Base-by-base conservation (phyloP, 2,888 invertebrate genomes). In the Melipona beecheii region DNA sequence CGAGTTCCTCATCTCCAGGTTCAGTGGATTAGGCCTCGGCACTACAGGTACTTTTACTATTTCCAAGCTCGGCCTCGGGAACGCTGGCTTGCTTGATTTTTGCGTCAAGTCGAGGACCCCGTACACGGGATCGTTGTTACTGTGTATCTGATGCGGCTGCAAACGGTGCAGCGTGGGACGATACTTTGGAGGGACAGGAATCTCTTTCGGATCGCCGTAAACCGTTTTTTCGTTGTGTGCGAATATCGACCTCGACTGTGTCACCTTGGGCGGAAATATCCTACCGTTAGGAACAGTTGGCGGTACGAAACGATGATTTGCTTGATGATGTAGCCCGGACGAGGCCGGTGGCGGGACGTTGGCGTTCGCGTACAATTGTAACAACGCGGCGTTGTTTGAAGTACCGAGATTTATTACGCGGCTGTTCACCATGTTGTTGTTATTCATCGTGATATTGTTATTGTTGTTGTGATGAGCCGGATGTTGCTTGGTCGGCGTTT, bases 191-290 rank as follows among this genome's bases (percentile, higher is more conserved):
- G 96, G 95, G 93, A 95, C 95, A 83, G 96, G 95, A 4, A 96
- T 96, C 90, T 97, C 97, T 91, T 97, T 97, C 0, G 97, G 97
- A 93, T 97, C 97, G 0, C 97, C 97, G 88, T 97, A 97, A 0
- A 97, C 96, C 0, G 95, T 96, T 90, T 95, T 96, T 89, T 97
- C 96, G 1, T 95, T 95, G 89, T 95, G 95, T 0, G 96, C 96
- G 93, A 96, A 97, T 69, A 97, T 96, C 6, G 96, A 96, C 31
- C 95, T 96, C 0, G 96, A 96, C 90, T 96, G 97, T 15, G 95
- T 95, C 0, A 96, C 96, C 92, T 95, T 96, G 0, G 95, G 96
- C 13, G 95, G 95, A 17, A 95, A 75, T 90, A 93, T 81, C 83
- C 92, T 89, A 71, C 93, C 92, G 86, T 92, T 93, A 4, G 91